A percentile compares a stretch with the other conserved stretches of the same genome.
Conservation (phyloP, 2,888 invertebrate species). For the Drosophila hamatofila region DNA sequence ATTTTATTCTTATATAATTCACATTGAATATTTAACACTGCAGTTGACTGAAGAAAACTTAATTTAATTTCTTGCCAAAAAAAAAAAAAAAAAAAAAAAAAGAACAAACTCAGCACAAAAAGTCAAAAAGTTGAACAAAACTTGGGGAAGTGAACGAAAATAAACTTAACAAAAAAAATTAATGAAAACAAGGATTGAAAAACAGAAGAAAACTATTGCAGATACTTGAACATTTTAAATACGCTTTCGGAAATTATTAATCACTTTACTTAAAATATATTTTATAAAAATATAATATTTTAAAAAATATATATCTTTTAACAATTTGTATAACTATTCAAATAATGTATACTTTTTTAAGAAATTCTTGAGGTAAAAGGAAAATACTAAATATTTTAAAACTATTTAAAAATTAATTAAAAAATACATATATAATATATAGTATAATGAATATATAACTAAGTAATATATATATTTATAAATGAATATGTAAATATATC, state of each 20-base stretch:
- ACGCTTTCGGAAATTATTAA: background rate
- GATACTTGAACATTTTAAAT: background rate
- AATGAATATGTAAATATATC: no score
- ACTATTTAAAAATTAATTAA: no score
- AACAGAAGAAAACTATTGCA: background rate
- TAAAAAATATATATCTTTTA: no score
- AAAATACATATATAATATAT: no score
- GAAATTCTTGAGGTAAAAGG: no score
- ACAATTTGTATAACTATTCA: no score
- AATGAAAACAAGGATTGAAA: constrained; percentile 8
- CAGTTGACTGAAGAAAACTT: constrained; percentile 14
- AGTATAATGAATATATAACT: no score
- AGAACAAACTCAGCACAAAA: background rate
- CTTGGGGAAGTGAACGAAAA: constrained; percentile 35
- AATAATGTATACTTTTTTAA: no score
- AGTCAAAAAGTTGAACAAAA: constrained; percentile 36
- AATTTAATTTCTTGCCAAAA: constrained; percentile 3
- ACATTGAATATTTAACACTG: constrained; percentile 13
- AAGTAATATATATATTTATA: no score
- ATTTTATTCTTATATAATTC: background rate
- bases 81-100: no score
- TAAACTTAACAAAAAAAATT: constrained; percentile 13
- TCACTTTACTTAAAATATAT: background rate
- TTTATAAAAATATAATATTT: background rate
- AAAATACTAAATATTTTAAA: no score